Conservation (phyloP, 2,113 vertebrate species). For the Macrotus californicus region DNA sequence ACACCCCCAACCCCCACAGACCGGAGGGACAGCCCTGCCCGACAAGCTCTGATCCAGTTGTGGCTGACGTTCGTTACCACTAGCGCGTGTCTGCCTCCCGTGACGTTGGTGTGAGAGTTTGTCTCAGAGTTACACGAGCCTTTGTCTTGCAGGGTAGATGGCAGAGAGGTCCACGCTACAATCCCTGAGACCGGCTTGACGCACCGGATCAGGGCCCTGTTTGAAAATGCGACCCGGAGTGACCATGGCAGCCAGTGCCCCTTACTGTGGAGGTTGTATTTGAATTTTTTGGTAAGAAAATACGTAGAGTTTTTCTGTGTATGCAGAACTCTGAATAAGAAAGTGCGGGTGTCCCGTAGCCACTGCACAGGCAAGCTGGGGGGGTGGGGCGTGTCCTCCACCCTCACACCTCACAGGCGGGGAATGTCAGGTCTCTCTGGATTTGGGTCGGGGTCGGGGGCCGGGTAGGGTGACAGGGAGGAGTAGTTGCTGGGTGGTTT, state of each 20-base stretch:
- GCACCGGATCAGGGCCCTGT: conserved; percentile 90
- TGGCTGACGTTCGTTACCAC: neutral
- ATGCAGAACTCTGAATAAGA: neutral
- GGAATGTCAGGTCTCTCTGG: neutral
- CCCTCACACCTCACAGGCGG: neutral
- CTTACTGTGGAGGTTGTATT: conserved; percentile 94
- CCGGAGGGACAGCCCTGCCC: neutral
- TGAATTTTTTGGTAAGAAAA: conserved; percentile 89
- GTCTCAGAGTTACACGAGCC: neutral
- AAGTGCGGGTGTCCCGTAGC: neutral
- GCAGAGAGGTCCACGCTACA: conserved; percentile 79
- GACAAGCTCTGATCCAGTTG: fast-evolving
- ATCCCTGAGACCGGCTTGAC: conserved; percentile 91
- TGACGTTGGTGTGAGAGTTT: fast-evolving
- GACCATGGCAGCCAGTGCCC: conserved; percentile 88
- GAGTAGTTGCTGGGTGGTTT: neutral
- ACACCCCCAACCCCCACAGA: fast-evolving
- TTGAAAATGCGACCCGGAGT: conserved; percentile 85
- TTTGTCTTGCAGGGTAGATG: conserved; percentile 80
- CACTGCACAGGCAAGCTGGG: fast-evolving
- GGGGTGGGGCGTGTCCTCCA: neutral
- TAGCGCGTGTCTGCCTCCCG: neutral
- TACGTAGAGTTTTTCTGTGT: neutral
- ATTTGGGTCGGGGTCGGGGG: no score
- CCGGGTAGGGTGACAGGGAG: neutral